These are phyloP conservation scores for Alligator mississippiensis DNA, from an alignment of 2,113 vertebrate genomes.

Conservation along the genomic window DNA sequence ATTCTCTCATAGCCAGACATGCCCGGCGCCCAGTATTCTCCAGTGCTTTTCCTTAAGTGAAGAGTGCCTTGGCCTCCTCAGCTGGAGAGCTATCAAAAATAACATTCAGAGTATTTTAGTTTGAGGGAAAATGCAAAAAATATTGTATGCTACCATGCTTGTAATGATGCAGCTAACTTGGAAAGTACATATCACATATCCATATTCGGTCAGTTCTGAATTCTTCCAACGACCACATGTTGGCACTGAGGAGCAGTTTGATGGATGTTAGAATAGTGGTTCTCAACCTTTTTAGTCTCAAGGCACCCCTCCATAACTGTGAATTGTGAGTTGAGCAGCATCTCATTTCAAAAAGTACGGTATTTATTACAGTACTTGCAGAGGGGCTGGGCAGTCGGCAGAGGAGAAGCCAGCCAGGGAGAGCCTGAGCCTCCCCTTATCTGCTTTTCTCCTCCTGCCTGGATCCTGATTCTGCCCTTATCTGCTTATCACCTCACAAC, in stretches of 20 bases:
- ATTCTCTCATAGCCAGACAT: background rate
- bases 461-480: no score
- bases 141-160: background rate
- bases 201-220: background rate
- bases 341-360: background rate
- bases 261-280: background rate
- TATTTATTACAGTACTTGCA: background rate
- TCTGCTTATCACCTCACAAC: no score
- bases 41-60: background rate
- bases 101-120: background rate
- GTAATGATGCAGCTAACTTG: background rate
- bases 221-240: background rate
- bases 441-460: no score
- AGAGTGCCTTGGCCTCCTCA: background rate
- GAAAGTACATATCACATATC: constrained; percentile 16
- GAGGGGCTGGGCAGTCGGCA: no score
- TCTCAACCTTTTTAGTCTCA: no score
- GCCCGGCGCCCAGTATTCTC: background rate
- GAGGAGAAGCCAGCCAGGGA: no score
- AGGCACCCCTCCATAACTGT: no score
- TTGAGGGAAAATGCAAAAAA: background rate
- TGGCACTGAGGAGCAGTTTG: background rate
- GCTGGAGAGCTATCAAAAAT: background rate
- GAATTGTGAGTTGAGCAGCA: no score
- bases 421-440: no score